A percentile compares a stretch with the other conserved stretches of the same genome.
Conservation (phyloP, 2,888 invertebrate species). For the Amiota mariae region DNA sequence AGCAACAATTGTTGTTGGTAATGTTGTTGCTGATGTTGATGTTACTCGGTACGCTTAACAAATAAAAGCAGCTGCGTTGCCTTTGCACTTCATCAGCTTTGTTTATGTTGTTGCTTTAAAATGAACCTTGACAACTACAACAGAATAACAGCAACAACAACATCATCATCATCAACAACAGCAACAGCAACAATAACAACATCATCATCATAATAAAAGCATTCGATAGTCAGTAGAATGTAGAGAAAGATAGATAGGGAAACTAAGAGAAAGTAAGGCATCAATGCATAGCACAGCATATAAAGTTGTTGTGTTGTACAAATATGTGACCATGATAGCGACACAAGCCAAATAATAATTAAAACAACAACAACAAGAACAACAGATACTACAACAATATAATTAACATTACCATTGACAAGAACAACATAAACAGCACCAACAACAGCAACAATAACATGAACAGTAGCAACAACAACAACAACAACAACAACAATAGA, state of each 20-base stretch:
- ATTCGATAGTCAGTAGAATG: too few species aligned
- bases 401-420: background rate
- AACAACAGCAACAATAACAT: constrained; percentile 8
- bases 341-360: background rate
- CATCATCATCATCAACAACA: background rate
- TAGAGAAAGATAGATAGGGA: too few species aligned
- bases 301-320: constrained; percentile 22
- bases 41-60: constrained; percentile 1
- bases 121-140: background rate
- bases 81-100: background rate
- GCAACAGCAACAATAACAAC: background rate
- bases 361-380: constrained; percentile 5
- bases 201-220: background rate
- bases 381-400: constrained; percentile 19
- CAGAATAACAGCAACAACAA: background rate
- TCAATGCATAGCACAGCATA: too few species aligned
- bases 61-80: constrained; percentile 18
- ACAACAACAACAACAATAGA: constrained; percentile 16
- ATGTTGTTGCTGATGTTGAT: constrained; percentile 10
- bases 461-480: background rate
- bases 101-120: background rate
- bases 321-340: constrained; percentile 25
- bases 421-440: constrained; percentile 4
- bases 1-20: background rate
- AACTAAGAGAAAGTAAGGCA: too few species aligned